Evolutionary conservation across 2,797 vertebrate genomes (phyloP).

Genomic region (Rhinella marina): DNA sequence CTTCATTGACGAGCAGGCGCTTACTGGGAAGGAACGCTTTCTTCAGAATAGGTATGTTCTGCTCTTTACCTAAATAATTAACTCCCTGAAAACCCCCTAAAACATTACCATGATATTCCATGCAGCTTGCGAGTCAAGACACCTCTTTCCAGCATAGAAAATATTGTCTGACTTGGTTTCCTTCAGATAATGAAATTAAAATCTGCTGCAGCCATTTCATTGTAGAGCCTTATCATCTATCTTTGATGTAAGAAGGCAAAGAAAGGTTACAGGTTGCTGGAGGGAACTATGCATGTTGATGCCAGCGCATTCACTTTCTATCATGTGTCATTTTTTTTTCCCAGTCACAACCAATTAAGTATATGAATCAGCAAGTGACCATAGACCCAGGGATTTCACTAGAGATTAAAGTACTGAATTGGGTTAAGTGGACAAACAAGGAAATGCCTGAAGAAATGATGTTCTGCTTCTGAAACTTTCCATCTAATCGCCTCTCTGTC

Average conservation of each 20-base stretch:
- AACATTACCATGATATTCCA: conserved; percentile 39
- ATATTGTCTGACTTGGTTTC: conserved; percentile 48
- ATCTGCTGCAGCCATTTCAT: conserved; percentile 54
- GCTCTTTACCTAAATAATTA: conserved; percentile 64
- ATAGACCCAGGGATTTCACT: conserved; percentile 42
- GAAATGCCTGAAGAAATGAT: conserved; percentile 39
- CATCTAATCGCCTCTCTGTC: conserved; percentile 32
- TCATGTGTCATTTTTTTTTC: conserved; percentile 57
- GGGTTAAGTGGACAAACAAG: conserved; percentile 50
- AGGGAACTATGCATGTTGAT: conserved; percentile 62
- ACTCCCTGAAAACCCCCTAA: conserved; percentile 32
- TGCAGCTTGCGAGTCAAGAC: conserved; percentile 14
- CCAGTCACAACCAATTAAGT: conserved; percentile 61
- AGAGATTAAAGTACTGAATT: conserved; percentile 49
- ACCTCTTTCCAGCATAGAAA: conserved; percentile 28
- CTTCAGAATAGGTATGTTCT: conserved; percentile 45
- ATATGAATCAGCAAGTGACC: conserved; percentile 60
- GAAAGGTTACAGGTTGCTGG: conserved; percentile 64
- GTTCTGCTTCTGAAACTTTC: conserved; percentile 24
- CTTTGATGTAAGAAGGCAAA: conserved; percentile 55
- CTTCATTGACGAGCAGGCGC: no score
- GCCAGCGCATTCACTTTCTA: conserved; percentile 54
- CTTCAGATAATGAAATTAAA: conserved; percentile 62
- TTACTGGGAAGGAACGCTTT: no score
- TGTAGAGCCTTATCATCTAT: conserved; percentile 35